Conservation (phyloP, 2,888 invertebrate species). For the Encarsia formosa region DNA sequence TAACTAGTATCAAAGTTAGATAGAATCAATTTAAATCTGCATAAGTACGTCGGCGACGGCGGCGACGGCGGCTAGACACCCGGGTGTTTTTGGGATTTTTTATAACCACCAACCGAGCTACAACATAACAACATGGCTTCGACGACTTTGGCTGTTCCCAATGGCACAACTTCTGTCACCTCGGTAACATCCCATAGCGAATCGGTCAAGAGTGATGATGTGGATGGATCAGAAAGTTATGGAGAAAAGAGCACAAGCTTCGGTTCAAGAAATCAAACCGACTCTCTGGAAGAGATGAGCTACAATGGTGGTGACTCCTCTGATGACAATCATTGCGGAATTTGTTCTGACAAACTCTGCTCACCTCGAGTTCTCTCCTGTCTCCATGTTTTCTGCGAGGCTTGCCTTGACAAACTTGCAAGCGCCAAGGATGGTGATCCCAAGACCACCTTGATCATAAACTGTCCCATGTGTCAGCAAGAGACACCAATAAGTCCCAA, state of each 20-base stretch:
- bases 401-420: slow-evolving; percentile 78
- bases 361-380: slow-evolving; percentile 87
- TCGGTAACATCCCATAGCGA: slow-evolving; percentile 29
- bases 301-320: slow-evolving; percentile 33
- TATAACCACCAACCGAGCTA: neutral
- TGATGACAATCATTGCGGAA: slow-evolving; percentile 39
- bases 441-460: slow-evolving; percentile 62
- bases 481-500: slow-evolving; percentile 74
- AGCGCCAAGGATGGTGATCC: slow-evolving; percentile 66
- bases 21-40: too few species aligned
- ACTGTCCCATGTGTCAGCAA: slow-evolving; percentile 81
- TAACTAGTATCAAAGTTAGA: too few species aligned
- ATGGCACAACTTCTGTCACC: slow-evolving; percentile 36
- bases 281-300: slow-evolving; percentile 39
- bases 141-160: slow-evolving; percentile 44
- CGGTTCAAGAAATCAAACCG: slow-evolving; percentile 22
- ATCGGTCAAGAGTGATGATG: slow-evolving; percentile 35
- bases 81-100: too few species aligned
- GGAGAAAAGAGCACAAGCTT: slow-evolving; percentile 36
- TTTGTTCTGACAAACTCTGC: slow-evolving; percentile 66
- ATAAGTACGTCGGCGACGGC: too few species aligned
- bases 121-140: slow-evolving; percentile 39
- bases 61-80: too few species aligned
- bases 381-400: slow-evolving; percentile 92
- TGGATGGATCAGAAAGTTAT: slow-evolving; percentile 38